Evolutionary conservation across 2,797 vertebrate species (phyloP).

Genomic region (Coranthus polyacanthus): DNA sequence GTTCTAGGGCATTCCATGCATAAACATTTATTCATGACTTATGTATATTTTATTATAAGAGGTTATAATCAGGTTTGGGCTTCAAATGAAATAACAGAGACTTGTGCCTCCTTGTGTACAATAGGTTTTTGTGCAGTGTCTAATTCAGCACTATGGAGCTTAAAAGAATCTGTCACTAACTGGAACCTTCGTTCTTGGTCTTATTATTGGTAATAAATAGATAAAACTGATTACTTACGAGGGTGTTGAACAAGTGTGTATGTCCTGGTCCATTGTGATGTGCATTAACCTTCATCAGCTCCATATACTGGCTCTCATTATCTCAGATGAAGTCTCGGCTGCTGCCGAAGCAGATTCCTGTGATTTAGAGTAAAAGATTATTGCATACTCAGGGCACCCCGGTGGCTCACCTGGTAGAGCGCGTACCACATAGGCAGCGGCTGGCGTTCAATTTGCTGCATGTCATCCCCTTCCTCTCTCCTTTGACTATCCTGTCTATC

Average conservation of each 20-base stretch:
- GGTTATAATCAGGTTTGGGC: too few relatives aligned
- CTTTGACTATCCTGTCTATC: too few relatives aligned
- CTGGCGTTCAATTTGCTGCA: too few relatives aligned
- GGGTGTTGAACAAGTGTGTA: conserved; percentile 3
- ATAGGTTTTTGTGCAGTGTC: background rate
- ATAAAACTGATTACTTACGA: conserved; percentile 17
- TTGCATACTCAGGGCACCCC: background rate
- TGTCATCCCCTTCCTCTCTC: background rate
- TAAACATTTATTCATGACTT: too few relatives aligned
- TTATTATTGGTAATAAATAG: conserved; percentile 14
- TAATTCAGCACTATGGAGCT: background rate
- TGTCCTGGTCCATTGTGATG: conserved; percentile 10
- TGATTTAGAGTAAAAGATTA: conserved; percentile 29
- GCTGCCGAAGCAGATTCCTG: conserved; percentile 24
- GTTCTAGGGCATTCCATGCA: too few relatives aligned
- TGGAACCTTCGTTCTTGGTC: conserved; percentile 1
- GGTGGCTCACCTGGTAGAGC: too few relatives aligned
- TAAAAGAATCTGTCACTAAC: conserved; percentile 10
- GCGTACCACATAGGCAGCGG: too few relatives aligned
- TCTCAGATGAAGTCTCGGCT: conserved; percentile 36
- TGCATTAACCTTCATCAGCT: conserved; percentile 25
- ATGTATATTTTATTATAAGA: too few relatives aligned
- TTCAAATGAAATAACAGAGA: too few relatives aligned
- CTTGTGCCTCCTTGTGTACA: too few relatives aligned
- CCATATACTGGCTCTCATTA: conserved; percentile 38